Conservation (phyloP, 35 echinoderm and acorn worm genomes). For the Lytechinus pictus region DNA sequence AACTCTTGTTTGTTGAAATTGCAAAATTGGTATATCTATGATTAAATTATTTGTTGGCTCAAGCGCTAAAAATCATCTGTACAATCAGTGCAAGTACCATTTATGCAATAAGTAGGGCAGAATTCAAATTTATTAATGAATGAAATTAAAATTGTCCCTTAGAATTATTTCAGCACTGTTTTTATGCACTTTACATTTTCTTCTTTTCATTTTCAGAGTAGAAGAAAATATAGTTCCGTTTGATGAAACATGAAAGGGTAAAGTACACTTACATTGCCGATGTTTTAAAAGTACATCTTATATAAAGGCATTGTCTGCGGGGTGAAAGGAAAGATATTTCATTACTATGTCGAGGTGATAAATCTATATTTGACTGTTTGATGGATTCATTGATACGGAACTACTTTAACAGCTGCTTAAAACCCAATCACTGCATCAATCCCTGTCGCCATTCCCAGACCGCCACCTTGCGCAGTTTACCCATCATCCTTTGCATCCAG, state of each 20-base stretch:
- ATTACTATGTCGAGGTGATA: neutral
- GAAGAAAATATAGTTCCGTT: too few species aligned
- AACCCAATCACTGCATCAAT: conserved; percentile 41
- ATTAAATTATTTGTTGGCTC: too few species aligned
- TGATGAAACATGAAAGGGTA: neutral
- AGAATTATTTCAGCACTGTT: too few species aligned
- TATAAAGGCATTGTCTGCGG: neutral
- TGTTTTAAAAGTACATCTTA: neutral
- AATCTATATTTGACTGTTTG: conserved; percentile 42
- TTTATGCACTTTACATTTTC: too few species aligned
- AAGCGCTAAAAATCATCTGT: too few species aligned
- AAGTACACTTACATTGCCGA: neutral
- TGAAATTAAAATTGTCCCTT: too few species aligned
- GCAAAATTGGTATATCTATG: too few species aligned
- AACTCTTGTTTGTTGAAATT: too few species aligned
- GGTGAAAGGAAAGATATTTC: neutral
- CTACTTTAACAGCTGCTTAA: conserved; percentile 51
- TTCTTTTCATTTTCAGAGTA: too few species aligned
- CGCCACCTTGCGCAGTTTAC: neutral
- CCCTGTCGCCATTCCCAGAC: conserved; percentile 15
- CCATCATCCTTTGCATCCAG: neutral
- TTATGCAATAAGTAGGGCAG: too few species aligned
- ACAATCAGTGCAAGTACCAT: too few species aligned
- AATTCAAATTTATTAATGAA: too few species aligned
- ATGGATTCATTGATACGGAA: conserved; percentile 35